Conservation (phyloP, 1,140 invertebrate genomes). For the Thaumatotibia leucotreta region DNA sequence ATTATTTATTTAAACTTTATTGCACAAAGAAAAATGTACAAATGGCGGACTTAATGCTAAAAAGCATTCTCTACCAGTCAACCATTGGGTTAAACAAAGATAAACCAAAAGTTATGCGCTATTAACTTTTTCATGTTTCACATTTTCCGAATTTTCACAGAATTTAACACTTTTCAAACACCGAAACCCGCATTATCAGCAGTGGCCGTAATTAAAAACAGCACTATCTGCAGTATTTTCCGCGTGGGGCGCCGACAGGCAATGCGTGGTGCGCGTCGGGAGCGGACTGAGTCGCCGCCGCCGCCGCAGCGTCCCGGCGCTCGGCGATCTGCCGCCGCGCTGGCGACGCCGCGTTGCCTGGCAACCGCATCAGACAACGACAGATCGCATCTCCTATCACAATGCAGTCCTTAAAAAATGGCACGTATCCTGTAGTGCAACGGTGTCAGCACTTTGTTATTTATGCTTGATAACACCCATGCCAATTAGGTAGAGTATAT, state of each 20-base stretch:
- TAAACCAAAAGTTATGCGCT: not conserved
- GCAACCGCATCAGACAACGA: conserved; percentile 30
- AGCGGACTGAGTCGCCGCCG: conserved; percentile 23
- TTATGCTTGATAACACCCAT: not conserved
- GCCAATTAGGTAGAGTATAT: not conserved
- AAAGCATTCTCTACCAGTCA: no score
- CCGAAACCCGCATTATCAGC: not conserved
- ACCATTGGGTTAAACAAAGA: no score
- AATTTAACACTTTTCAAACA: not conserved
- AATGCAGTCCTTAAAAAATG: not conserved
- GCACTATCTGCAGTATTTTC: conserved; percentile 18
- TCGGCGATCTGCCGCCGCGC: conserved; percentile 34
- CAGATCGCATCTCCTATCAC: not conserved
- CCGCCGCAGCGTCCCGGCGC: conserved; percentile 31
- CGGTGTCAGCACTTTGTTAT: not conserved
- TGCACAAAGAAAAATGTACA: no score
- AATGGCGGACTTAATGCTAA: no score
- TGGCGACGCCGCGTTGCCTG: conserved; percentile 50
- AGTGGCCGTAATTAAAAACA: not conserved
- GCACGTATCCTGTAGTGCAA: not conserved
- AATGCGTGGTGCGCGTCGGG: conserved; percentile 19
- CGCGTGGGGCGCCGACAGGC: conserved; percentile 14
- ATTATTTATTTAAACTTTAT: no score
- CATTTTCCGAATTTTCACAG: not conserved
- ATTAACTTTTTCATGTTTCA: not conserved